Evolutionary conservation across 2,797 vertebrate genomes (phyloP).

Genomic region (Darevskia mixta): DNA sequence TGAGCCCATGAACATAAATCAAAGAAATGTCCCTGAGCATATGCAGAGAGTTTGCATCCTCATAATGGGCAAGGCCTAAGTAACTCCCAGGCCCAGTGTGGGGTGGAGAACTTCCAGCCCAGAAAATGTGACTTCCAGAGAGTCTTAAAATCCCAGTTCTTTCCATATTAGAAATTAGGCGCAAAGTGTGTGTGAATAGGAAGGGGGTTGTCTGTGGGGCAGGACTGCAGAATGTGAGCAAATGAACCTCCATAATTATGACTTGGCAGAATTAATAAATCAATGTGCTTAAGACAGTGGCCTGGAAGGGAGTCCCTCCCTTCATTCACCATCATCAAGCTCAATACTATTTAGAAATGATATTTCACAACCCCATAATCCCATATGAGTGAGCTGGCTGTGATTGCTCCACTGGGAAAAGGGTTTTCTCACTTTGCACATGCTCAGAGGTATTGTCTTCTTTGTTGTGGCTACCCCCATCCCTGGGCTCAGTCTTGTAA

Average conservation of each 20-base stretch:
- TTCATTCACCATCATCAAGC: too few species aligned
- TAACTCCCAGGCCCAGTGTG: background rate
- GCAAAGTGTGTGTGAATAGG: background rate
- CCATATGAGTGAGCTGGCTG: too few species aligned
- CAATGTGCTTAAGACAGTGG: too few species aligned
- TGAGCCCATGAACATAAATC: too few species aligned
- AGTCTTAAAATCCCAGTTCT: background rate
- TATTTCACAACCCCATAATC: background rate
- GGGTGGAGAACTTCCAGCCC: background rate
- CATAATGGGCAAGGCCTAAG: background rate
- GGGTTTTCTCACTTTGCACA: background rate
- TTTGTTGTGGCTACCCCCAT: too few species aligned
- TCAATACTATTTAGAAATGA: too few species aligned
- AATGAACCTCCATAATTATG: background rate
- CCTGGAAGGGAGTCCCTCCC: background rate
- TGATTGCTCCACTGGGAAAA: background rate
- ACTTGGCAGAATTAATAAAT: background rate
- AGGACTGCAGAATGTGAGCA: background rate
- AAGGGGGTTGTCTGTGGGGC: background rate
- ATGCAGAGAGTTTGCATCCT: background rate
- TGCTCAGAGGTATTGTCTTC: background rate
- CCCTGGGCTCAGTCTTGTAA: background rate
- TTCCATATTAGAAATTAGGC: background rate
- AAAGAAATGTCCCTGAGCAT: background rate
- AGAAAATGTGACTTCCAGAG: background rate